Conservation (phyloP, 2,888 invertebrate genomes). For the Aspidapion aeneum region DNA sequence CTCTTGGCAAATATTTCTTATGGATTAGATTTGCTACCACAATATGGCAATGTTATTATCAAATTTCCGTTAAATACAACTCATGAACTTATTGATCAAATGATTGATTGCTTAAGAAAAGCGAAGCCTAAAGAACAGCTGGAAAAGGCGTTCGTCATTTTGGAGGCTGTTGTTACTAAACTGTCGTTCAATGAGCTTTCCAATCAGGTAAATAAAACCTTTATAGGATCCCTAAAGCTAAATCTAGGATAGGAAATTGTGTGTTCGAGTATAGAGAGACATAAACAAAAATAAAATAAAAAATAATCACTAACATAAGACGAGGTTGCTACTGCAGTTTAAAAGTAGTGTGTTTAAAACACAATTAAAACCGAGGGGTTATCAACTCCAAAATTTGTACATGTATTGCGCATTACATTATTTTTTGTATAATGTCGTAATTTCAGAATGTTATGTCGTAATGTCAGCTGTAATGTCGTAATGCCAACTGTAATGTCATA, state of each 20-base stretch:
- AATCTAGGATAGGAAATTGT: neutral
- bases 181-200: conserved; percentile 13
- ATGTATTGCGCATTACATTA: no score
- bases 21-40: conserved; percentile 30
- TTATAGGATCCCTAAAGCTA: neutral
- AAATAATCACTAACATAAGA: no score
- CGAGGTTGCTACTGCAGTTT: no score
- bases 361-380: no score
- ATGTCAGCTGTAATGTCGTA: no score
- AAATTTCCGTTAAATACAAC: conserved; percentile 30
- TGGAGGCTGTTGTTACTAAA: conserved; percentile 27
- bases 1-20: conserved; percentile 36
- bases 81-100: conserved; percentile 35
- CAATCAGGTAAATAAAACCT: conserved; percentile 22
- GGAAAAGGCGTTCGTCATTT: conserved; percentile 26
- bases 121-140: conserved; percentile 29
- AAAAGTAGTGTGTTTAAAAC: no score
- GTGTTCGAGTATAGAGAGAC: no score
- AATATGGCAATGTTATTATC: conserved; percentile 31
- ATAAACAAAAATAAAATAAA: no score
- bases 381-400: no score
- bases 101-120: conserved; percentile 35
- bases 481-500: no score
- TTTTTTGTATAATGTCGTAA: no score
- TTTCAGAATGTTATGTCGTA: no score